These are phyloP conservation scores for Porites lutea DNA, from an alignment of 64 coral and sea anemone species.

Conservation along the genomic window DNA sequence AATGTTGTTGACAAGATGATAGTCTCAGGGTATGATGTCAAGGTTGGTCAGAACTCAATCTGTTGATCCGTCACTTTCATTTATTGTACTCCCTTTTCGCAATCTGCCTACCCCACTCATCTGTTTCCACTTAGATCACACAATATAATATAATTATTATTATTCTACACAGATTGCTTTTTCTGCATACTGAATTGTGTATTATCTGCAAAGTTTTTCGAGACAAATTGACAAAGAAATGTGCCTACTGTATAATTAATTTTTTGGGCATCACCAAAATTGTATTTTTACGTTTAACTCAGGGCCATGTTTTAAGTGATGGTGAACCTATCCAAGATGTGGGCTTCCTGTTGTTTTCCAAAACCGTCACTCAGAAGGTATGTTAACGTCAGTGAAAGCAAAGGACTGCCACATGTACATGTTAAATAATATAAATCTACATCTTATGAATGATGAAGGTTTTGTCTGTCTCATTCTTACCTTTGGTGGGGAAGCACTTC, in stretches of 20 bases:
- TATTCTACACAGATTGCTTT: too few relatives aligned
- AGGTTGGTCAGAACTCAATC: slow-evolving; percentile 55
- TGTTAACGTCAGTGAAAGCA: too few relatives aligned
- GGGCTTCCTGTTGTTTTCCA: slow-evolving; percentile 87
- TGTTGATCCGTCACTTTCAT: too few relatives aligned
- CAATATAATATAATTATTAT: background rate
- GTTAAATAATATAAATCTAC: too few relatives aligned
- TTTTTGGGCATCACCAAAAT: background rate
- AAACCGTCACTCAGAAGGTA: slow-evolving; percentile 72
- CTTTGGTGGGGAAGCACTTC: too few relatives aligned
- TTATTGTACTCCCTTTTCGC: too few relatives aligned
- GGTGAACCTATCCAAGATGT: slow-evolving; percentile 95
- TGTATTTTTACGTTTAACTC: background rate
- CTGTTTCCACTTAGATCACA: background rate
- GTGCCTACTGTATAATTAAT: background rate
- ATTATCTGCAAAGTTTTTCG: too few relatives aligned
- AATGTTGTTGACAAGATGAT: slow-evolving; percentile 80
- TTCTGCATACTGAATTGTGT: too few relatives aligned
- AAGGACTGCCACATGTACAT: background rate
- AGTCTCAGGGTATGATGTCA: slow-evolving; percentile 98
- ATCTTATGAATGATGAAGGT: too few relatives aligned
- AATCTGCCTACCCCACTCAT: background rate
- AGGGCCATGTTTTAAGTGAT: slow-evolving; percentile 96
- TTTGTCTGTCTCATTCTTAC: background rate
- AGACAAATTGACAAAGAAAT: too few relatives aligned